Evolutionary conservation across 2,113 vertebrate genomes (phyloP).

Genomic region (Brevimyrus niger): DNA sequence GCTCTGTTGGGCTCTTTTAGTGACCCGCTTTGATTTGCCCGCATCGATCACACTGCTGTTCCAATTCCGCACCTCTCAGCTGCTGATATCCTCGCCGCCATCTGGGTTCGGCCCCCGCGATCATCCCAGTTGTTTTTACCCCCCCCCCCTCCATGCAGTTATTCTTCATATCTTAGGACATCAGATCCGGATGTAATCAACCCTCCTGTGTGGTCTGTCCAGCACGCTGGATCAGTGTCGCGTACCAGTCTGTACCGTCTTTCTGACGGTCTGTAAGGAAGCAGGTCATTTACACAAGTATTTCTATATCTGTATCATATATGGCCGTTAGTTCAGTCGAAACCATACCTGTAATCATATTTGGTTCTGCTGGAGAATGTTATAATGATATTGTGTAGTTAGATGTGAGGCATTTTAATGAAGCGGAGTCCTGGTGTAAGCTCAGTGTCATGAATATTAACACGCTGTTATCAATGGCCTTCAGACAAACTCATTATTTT

Average conservation of each 20-base stretch:
- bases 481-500: constrained; percentile 6
- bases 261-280: not conserved
- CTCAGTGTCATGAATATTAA: not conserved
- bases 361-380: not conserved
- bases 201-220: not conserved
- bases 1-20: not conserved
- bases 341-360: not conserved
- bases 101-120: not conserved
- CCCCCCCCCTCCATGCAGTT: not conserved
- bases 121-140: not conserved
- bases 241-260: not conserved
- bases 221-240: not conserved
- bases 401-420: not conserved
- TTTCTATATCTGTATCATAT: not conserved
- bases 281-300: not conserved
- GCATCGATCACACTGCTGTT: not conserved
- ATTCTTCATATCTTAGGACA: not conserved
- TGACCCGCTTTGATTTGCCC: not conserved
- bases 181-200: not conserved
- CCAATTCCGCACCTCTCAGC: not conserved
- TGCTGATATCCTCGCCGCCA: not conserved
- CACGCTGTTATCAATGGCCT: not conserved
- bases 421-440: not conserved
- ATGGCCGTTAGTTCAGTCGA: not conserved
- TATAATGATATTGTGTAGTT: not conserved